These are phyloP conservation scores for Pitta sordida DNA, from an alignment of 2,113 vertebrate genomes.

Conservation along the genomic window DNA sequence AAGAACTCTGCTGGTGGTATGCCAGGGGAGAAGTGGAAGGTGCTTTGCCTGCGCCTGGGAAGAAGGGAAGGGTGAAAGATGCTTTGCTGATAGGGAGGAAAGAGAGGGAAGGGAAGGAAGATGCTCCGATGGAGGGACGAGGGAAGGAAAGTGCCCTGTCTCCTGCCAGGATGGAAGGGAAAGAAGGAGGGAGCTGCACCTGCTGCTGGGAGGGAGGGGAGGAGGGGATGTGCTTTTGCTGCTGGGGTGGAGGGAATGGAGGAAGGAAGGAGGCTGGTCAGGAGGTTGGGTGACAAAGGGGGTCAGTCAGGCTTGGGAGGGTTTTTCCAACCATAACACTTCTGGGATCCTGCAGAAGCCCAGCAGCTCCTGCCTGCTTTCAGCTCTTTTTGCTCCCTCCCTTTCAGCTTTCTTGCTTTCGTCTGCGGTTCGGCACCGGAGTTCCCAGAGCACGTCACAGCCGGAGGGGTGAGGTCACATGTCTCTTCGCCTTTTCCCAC, in stretches of 20 bases:
- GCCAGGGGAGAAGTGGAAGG: too few relatives aligned
- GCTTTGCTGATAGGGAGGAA: too few relatives aligned
- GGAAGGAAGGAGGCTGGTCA: too few relatives aligned
- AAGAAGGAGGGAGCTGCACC: neutral
- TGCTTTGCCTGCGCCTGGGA: neutral
- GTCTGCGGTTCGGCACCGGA: neutral
- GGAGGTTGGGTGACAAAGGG: fast-evolving
- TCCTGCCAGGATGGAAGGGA: neutral
- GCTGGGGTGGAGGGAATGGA: neutral
- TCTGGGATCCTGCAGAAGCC: neutral
- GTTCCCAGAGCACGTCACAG: neutral
- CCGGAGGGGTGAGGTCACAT: conserved; percentile 43
- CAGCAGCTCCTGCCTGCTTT: neutral
- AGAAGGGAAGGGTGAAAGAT: too few relatives aligned
- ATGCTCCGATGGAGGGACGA: too few relatives aligned
- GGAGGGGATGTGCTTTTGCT: neutral
- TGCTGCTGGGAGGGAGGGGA: neutral
- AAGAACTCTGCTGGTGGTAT: too few relatives aligned
- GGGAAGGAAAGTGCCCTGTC: neutral
- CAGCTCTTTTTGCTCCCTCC: neutral
- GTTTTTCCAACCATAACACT: neutral
- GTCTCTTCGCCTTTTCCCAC: neutral
- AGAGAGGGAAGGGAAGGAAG: too few relatives aligned
- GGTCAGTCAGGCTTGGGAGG: neutral
- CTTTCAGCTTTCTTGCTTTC: conserved; percentile 34